Evolutionary conservation across 2,888 invertebrate genomes (phyloP).

Genomic region (Glomeris marginata): DNA sequence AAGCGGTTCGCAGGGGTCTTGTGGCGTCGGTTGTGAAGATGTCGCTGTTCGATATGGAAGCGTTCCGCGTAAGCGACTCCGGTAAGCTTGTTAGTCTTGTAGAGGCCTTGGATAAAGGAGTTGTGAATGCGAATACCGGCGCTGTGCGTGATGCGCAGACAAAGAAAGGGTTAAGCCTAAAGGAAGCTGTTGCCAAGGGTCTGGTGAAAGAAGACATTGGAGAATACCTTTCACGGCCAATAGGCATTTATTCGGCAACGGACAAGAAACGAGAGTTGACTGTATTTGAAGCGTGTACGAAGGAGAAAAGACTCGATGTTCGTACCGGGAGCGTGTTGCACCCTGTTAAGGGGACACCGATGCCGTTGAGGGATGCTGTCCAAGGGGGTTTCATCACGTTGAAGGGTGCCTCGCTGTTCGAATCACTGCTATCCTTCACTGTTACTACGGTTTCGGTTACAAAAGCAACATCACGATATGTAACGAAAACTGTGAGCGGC

Average conservation of each 20-base stretch:
- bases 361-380: slow-evolving; percentile 73
- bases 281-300: slow-evolving; percentile 72
- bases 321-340: slow-evolving; percentile 76
- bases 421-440: slow-evolving; percentile 71
- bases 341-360: slow-evolving; percentile 48
- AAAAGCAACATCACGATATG: slow-evolving; percentile 64
- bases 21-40: slow-evolving; percentile 73
- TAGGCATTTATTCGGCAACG: slow-evolving; percentile 56
- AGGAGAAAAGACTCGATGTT: slow-evolving; percentile 56
- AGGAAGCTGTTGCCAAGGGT: slow-evolving; percentile 28
- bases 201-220: slow-evolving; percentile 28
- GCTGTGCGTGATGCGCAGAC: slow-evolving; percentile 22
- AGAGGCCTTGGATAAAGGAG: slow-evolving; percentile 56
- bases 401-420: slow-evolving; percentile 70
- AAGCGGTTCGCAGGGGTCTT: slow-evolving; percentile 78
- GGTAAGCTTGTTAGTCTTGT: slow-evolving; percentile 72
- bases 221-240: slow-evolving; percentile 65
- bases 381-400: slow-evolving; percentile 68
- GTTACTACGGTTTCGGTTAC: slow-evolving; percentile 76
- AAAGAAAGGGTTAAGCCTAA: slow-evolving; percentile 20
- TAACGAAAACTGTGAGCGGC: slow-evolving; percentile 55
- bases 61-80: slow-evolving; percentile 66
- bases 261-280: slow-evolving; percentile 55
- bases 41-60: slow-evolving; percentile 83
- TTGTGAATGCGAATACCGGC: slow-evolving; percentile 48